Conservation (phyloP, 2,888 invertebrate genomes). For the Tachina grossa region DNA sequence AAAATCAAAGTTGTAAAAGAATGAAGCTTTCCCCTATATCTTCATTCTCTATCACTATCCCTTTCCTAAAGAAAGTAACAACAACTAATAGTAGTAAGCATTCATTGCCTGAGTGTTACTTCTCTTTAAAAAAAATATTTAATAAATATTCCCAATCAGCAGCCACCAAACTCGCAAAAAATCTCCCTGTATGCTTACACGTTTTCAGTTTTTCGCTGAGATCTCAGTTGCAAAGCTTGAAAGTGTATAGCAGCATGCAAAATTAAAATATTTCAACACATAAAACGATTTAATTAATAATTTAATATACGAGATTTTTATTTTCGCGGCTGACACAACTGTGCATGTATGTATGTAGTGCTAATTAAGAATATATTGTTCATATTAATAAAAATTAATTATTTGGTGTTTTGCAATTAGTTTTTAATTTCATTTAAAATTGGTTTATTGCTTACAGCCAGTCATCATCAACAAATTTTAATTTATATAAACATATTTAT, state of each 20-base stretch:
- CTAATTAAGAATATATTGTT: constrained; percentile 44
- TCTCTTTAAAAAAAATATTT: too few species aligned
- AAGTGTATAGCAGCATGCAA: neutral
- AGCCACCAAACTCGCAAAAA: too few species aligned
- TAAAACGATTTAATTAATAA: neutral
- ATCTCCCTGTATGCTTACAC: too few species aligned
- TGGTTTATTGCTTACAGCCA: constrained; percentile 28
- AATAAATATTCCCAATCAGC: too few species aligned
- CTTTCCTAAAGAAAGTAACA: too few species aligned
- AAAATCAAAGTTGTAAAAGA: too few species aligned
- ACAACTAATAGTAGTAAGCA: too few species aligned
- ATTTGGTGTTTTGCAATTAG: constrained; percentile 36
- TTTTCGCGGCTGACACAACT: neutral
- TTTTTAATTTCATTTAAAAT: constrained; percentile 50
- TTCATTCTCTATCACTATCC: too few species aligned
- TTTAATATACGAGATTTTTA: neutral
- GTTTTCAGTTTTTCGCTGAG: neutral
- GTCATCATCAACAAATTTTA: constrained; percentile 19
- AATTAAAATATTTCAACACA: neutral
- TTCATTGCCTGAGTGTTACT: too few species aligned
- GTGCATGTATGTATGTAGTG: neutral
- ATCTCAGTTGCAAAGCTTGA: neutral
- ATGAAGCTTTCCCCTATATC: too few species aligned
- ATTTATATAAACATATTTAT: too few species aligned
- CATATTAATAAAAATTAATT: constrained; percentile 17